phyloP scores from a whole-genome alignment of 64 coral and sea anemone genomes.

The Montipora efflorescens region DNA sequence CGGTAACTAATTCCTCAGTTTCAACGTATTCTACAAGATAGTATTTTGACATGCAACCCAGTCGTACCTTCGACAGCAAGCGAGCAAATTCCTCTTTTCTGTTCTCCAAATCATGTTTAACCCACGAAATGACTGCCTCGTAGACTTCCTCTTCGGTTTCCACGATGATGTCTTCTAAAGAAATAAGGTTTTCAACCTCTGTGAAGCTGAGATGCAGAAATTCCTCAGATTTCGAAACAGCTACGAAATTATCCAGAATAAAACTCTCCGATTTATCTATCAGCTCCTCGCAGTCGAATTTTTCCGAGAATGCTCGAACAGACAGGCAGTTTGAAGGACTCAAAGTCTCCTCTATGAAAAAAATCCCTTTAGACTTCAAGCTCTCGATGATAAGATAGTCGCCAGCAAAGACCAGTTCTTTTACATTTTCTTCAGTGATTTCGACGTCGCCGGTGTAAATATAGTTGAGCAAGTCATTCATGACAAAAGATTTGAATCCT shows the following conservation, averaged over 20 bases:
- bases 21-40: constrained; percentile 90
- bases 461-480: constrained; percentile 90
- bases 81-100: constrained; percentile 59
- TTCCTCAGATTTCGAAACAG: constrained; percentile 92
- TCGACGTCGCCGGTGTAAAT: constrained; percentile 92
- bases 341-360: constrained; percentile 68
- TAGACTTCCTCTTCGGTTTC: constrained; percentile 95
- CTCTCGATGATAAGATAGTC: constrained; percentile 91
- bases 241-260: constrained; percentile 86
- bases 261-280: constrained; percentile 70
- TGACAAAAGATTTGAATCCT: constrained; percentile 74
- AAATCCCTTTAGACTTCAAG: constrained; percentile 85
- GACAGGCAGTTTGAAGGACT: constrained; percentile 90
- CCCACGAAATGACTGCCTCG: constrained; percentile 88
- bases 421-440: constrained; percentile 84
- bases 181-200: constrained; percentile 72
- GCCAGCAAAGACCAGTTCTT: constrained; percentile 87
- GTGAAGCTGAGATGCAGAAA: constrained; percentile 70
- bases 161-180: constrained; percentile 75
- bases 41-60: constrained; percentile 93
- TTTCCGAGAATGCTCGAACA: constrained; percentile 87
- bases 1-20: constrained; percentile 78
- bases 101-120: constrained; percentile 74
- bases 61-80: constrained; percentile 73
- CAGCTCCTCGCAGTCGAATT: constrained; percentile 83